Evolutionary conservation across 2,113 vertebrate genomes (phyloP).

Genomic region (Atractosteus spatula): DNA sequence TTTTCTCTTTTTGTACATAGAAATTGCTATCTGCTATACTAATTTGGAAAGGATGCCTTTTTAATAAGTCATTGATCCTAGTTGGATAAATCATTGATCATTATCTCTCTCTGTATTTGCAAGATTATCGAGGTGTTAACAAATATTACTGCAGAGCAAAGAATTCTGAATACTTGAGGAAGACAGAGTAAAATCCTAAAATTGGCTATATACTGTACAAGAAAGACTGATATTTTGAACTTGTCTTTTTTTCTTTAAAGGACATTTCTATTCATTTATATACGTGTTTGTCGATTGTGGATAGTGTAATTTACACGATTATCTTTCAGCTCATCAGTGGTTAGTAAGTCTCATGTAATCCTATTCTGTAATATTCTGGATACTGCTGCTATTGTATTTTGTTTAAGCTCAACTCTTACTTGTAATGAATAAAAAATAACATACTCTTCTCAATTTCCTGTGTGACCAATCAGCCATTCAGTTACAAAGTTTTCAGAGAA

Average conservation of each 20-base stretch:
- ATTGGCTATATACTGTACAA: neutral
- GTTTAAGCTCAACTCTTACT: too few relatives aligned
- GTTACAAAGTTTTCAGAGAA: too few relatives aligned
- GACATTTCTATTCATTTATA: too few relatives aligned
- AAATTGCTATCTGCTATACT: too few relatives aligned
- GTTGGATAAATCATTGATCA: neutral
- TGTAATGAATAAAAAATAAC: too few relatives aligned
- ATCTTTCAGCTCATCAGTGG: too few relatives aligned
- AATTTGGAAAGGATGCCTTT: neutral
- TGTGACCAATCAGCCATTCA: too few relatives aligned
- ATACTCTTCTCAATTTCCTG: too few relatives aligned
- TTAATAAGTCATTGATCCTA: slow-evolving; percentile 9
- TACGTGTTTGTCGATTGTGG: neutral
- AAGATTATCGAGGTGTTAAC: neutral
- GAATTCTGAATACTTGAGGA: neutral
- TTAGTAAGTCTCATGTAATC: too few relatives aligned
- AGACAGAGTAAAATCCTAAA: neutral
- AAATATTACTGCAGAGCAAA: slow-evolving; percentile 2
- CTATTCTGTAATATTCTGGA: too few relatives aligned
- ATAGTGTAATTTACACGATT: neutral
- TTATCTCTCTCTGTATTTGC: neutral
- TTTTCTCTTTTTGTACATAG: too few relatives aligned
- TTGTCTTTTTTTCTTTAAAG: neutral
- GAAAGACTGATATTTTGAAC: neutral
- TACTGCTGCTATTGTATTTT: too few relatives aligned